Evolutionary conservation across 2,888 invertebrate species (phyloP), one percentile per base, ranked within the genome.

Genomic region (Schizotus pectinicornis): DNA sequence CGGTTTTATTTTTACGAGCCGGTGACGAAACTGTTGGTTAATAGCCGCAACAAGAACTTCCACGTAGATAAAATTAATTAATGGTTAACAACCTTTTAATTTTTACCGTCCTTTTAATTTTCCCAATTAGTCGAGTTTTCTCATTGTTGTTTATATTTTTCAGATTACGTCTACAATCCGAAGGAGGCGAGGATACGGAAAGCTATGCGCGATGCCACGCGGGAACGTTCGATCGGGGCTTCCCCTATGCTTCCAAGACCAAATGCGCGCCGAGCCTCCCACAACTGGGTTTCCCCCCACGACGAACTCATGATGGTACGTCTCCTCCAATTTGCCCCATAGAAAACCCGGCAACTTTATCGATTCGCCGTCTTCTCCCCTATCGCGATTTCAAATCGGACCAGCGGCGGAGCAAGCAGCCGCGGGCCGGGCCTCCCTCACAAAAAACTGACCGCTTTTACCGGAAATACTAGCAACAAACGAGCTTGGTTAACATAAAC

Each of bases 161-260:
- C 80, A 84, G 84, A 83, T 77, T 86, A 86, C 75, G 84, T 85
- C 56, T 86, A 86, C 79, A 86, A 85, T 73, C 86, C 86, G 37
- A 85, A 85, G 69, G 86, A 86, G 75, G 86, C 85, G 41, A 79
- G 86, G 58, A 78, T 85, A 72, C 81, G 85, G 56, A 86, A 86
- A 74, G 84, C 84, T 46, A 81, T 84, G 81, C 81, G 84, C 64
- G 83, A 83, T 68, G 76, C 77, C 50, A 73, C 72, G 56, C 70
- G 77, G 55, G 79, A 79, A 62, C 76, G 77, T 67, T 71, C 75
- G 63, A 74, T 81, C 74, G 84, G 75, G 81, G 83, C 76, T 74
- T 82, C 78, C 81, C 82, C 78, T 80, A 83, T 74, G 72, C 71
- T 74, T 80, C 82, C 85, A 80, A 82, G 85, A 81, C 79, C 84